Base-by-base conservation (phyloP, 2,888 invertebrate species). In the Calliphora vomitoria region DNA sequence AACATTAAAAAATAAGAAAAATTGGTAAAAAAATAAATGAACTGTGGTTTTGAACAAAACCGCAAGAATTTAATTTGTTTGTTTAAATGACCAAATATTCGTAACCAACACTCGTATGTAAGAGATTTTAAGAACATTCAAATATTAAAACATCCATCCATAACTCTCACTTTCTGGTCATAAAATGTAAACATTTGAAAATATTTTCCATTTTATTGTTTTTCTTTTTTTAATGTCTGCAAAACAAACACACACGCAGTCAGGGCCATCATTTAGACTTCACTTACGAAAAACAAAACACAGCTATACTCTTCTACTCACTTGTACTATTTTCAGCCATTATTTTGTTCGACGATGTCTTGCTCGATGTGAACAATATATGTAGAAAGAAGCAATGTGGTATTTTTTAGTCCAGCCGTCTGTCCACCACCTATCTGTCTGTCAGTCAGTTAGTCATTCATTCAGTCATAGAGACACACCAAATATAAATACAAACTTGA, bases 121-220 rank as follows among this genome's bases (percentile, higher is more conserved):
- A n/a, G 13, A 44, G 3, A 18, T 25, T 41, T 72, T 25, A 74
- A 66, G 18, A 74, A 58, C 38, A 58, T 60, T 41, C 13, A 58
- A 74, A 6, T 35, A 35, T 25, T 71, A 41, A 8, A 10, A 18
- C 20, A 41, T 58, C 4, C 31, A 31, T 20, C 1, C 41, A 76
- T 25, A 76, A 85, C 76, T 81, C 55, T 81, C 69, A 71, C 80
- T 85, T 85, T 85, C 55, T 69, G 75, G 71, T 44, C 74, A 69
- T 75, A 79, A 68, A 80, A 47, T 58, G 41, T 58, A 72, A 78
- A 66, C 55, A 71, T 41, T 53, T 38, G n/a, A 62, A 71, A 35
- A 76, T 20, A 64, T 13, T 64, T 50, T 64, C 4, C 2, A 60
- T 64, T 64, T 64, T 64, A 20, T 50, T 64, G 4, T 62, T 76